Evolutionary conservation across 2,888 invertebrate species (phyloP), one percentile per base, ranked within the genome.

Genomic region (Plagiodera versicolora): DNA sequence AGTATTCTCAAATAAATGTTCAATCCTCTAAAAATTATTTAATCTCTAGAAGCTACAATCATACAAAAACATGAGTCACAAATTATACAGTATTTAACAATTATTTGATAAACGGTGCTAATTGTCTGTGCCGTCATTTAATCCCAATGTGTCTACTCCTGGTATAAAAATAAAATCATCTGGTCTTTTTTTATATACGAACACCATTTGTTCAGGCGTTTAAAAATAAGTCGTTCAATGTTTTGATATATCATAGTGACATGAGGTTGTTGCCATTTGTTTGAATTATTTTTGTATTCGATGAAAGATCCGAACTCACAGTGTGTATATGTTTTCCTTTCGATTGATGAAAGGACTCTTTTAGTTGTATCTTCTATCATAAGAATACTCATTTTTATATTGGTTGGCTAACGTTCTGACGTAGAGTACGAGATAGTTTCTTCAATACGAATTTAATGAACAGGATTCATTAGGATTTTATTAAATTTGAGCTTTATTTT

Each of bases 251-350:
- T 39, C 39, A 39, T 10, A 14, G 39, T 14, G 39, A 39, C 39
- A 39, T n/a, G 39, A 39, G 39, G 39, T 39, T 39, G 39, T 39
- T 39, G 39, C 39, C 39, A 39, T 39, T 39, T 39, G 14, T 39
- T 14, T 39, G 14, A 39, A 14, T 39, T 39, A 39, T 39, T 39
- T 39, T 39, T 39, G 11, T 39, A 39, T 39, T 39, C 6, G 14
- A 39, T 39, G 39, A 39, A 39, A 39, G 14, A 39, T n/a, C 4
- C 3, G 39, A 8, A 39, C n/a, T 2, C 32, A 24, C 24, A 24
- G 32, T 10, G 32, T 32, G 32, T 32, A 11, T 32, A 32, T 32
- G 10, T 4, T 14, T 17, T 11, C 16, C 1, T 46, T 2, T 18
- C n/a, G 14, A 11, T 46, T 17, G 6, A 6, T 24, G 24, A 24